phyloP scores from a whole-genome alignment of 2,888 invertebrate genomes.

The Mesoligia furuncula region DNA sequence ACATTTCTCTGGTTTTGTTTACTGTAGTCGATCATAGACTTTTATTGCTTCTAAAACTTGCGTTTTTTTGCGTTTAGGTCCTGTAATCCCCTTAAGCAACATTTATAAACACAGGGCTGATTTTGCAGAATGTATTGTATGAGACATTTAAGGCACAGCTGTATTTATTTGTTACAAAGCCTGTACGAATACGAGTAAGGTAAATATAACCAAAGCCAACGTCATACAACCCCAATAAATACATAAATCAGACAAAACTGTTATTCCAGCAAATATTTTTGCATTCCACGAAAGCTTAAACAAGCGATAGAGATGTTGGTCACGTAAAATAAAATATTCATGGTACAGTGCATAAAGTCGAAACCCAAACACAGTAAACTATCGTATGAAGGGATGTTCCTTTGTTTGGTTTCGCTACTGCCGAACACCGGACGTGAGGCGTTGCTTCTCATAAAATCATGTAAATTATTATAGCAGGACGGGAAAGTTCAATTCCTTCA shows the following conservation, averaged over 20 bases:
- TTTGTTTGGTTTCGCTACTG: slow-evolving; percentile 64
- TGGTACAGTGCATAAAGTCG: slow-evolving; percentile 67
- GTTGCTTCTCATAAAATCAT: slow-evolving; percentile 66
- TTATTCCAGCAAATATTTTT: slow-evolving; percentile 63
- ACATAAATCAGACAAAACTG: slow-evolving; percentile 57
- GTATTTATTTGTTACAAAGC: background rate
- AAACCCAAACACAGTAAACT: slow-evolving; percentile 62
- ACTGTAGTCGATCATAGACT: too few relatives aligned
- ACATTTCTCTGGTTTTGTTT: too few relatives aligned
- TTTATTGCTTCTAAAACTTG: too few relatives aligned
- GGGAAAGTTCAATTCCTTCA: slow-evolving; percentile 63
- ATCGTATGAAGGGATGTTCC: slow-evolving; percentile 64
- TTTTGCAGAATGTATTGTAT: background rate
- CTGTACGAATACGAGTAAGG: background rate
- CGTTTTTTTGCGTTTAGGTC: too few relatives aligned
- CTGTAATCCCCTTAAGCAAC: background rate
- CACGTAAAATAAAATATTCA: slow-evolving; percentile 69
- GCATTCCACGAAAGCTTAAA: slow-evolving; percentile 56
- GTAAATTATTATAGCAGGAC: slow-evolving; percentile 64
- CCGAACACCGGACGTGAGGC: slow-evolving; percentile 52
- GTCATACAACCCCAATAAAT: slow-evolving; percentile 47
- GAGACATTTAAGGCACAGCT: background rate
- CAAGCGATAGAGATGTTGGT: slow-evolving; percentile 66
- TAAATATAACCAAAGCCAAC: slow-evolving; percentile 20
- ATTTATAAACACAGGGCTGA: background rate